Evolutionary conservation across 1,140 invertebrate species (phyloP).

Genomic region (Tetraneura akinire): DNA sequence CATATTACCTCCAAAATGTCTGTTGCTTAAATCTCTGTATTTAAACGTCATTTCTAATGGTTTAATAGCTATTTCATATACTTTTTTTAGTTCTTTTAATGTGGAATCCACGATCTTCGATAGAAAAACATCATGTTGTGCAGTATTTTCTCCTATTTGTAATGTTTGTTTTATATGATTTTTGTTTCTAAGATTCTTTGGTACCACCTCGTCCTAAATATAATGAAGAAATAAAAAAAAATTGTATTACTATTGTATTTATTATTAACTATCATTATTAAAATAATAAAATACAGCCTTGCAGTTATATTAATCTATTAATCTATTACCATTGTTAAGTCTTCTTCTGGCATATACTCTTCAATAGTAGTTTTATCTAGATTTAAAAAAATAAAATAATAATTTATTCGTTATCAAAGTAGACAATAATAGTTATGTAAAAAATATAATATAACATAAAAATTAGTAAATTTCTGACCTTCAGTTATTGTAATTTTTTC

Average conservation of each 20-base stretch:
- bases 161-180: conserved; percentile 80
- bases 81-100: conserved; percentile 80
- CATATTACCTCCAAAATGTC: conserved; percentile 76
- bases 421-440: too few species aligned
- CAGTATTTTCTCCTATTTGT: conserved; percentile 75
- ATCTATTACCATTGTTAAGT: conserved; percentile 63
- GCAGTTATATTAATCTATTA: conserved; percentile 29
- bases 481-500: neutral
- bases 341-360: conserved; percentile 61
- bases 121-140: conserved; percentile 59
- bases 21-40: conserved; percentile 87
- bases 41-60: conserved; percentile 88
- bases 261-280: too few species aligned
- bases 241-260: too few species aligned
- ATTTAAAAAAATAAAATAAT: neutral
- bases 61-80: conserved; percentile 86
- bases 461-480: neutral
- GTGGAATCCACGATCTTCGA: conserved; percentile 75
- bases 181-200: conserved; percentile 73
- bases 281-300: neutral
- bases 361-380: neutral
- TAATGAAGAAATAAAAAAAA: too few species aligned
- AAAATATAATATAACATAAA: too few species aligned
- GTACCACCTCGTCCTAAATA: conserved; percentile 72
- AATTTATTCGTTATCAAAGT: neutral